A percentile compares a stretch with the other conserved stretches of the same genome.
phyloP scores from a whole-genome alignment of 2,888 invertebrate species.

The Metacarcinus magister region DNA sequence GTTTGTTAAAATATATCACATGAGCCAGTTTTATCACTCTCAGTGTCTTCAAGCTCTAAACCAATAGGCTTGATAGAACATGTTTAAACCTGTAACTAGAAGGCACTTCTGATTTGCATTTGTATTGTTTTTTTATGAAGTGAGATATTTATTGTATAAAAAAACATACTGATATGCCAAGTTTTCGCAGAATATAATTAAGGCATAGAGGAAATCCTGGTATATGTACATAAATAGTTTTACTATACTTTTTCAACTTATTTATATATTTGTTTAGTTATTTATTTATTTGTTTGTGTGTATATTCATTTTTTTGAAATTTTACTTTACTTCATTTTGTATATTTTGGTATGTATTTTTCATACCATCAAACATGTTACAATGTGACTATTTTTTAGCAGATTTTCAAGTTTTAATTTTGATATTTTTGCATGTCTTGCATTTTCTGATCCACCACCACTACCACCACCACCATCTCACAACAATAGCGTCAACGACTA shows the following conservation, averaged over 20 bases:
- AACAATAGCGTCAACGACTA: conserved; percentile 63
- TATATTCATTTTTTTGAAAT: not conserved
- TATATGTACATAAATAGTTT: not conserved
- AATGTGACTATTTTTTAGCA: not conserved
- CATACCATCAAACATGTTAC: not conserved
- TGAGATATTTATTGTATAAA: too few relatives aligned
- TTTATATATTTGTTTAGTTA: not conserved
- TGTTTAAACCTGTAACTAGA: too few relatives aligned
- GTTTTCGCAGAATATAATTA: not conserved
- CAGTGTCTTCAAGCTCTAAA: too few relatives aligned
- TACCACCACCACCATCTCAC: conserved; percentile 20
- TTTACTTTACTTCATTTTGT: conserved; percentile 16
- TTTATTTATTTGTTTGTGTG: not conserved
- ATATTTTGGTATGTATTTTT: not conserved
- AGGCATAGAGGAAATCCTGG: not conserved
- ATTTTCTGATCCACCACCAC: conserved; percentile 54
- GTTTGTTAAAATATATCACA: not conserved
- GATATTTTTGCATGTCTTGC: conserved; percentile 56
- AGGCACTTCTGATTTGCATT: not conserved
- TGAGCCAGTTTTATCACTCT: not conserved
- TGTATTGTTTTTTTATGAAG: not conserved
- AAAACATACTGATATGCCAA: not conserved
- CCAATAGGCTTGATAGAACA: too few relatives aligned
- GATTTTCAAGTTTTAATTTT: not conserved
- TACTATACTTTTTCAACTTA: not conserved